phyloP scores from a whole-genome alignment of 2,113 vertebrate species.

The Cryptotis parvus region DNA sequence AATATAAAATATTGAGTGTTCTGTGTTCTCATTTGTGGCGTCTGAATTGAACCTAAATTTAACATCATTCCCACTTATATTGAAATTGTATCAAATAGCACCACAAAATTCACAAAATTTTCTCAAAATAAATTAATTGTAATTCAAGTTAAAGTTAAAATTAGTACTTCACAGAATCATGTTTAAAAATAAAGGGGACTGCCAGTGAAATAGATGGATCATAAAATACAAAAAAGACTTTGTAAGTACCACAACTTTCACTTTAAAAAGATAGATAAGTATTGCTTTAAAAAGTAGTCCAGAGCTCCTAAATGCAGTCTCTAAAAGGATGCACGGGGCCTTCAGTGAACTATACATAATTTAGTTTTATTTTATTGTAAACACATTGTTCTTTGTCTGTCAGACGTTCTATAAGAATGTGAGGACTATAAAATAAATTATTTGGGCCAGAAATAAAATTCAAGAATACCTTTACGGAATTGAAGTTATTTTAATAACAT shows the following conservation, averaged over 20 bases:
- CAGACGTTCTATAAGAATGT: background rate
- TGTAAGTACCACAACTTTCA: background rate
- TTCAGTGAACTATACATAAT: background rate
- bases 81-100: background rate
- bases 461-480: background rate
- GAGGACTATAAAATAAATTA: background rate
- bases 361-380: background rate
- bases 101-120: constrained; percentile 18
- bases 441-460: background rate
- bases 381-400: background rate
- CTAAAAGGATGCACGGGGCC: background rate
- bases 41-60: background rate
- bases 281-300: background rate
- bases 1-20: background rate
- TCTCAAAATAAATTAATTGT: constrained; percentile 36
- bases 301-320: background rate
- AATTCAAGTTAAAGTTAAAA: constrained; percentile 25
- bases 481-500: background rate
- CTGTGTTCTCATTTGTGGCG: background rate
- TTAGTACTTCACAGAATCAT: background rate
- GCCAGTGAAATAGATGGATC: background rate
- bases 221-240: constrained; percentile 4
- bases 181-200: background rate
- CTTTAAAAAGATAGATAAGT: background rate
- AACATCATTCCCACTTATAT: background rate